phyloP scores from a whole-genome alignment of 92 coral and sea anemone species.

The Palythoa caribaeorum region DNA sequence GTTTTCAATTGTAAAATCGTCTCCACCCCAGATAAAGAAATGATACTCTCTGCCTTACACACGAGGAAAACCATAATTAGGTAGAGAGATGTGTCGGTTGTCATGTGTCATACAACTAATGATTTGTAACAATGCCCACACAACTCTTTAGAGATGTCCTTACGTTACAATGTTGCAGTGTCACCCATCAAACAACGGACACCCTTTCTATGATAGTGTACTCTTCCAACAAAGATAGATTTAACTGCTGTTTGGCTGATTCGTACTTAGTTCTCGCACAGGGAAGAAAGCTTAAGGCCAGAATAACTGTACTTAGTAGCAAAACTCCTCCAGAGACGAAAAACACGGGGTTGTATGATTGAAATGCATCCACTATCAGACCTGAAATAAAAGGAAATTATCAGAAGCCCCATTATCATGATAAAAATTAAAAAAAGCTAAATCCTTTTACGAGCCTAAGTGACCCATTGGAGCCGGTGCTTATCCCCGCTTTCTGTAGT shows the following conservation, averaged over 20 bases:
- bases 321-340: slow-evolving; percentile 31
- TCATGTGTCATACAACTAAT: not conserved
- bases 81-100: too few relatives aligned
- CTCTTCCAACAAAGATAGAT: slow-evolving; percentile 26
- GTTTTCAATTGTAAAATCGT: too few relatives aligned
- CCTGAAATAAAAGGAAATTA: not conserved
- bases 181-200: slow-evolving; percentile 30
- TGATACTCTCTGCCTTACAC: not conserved
- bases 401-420: too few relatives aligned
- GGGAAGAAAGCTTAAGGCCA: slow-evolving; percentile 22
- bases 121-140: not conserved
- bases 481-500: too few relatives aligned
- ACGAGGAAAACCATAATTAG: too few relatives aligned
- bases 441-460: too few relatives aligned
- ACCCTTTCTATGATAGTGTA: slow-evolving; percentile 25
- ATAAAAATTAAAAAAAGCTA: too few relatives aligned
- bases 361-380: slow-evolving; percentile 16
- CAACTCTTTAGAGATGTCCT: not conserved
- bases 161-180: not conserved
- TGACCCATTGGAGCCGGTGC: too few relatives aligned
- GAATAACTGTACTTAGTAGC: not conserved
- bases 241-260: slow-evolving; percentile 9
- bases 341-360: slow-evolving; percentile 33
- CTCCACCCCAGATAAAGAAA: too few relatives aligned
- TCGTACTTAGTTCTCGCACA: slow-evolving; percentile 3